These are phyloP conservation scores for Nesidiocoris tenuis DNA, from an alignment of 2,888 invertebrate species.

Conservation along the genomic window DNA sequence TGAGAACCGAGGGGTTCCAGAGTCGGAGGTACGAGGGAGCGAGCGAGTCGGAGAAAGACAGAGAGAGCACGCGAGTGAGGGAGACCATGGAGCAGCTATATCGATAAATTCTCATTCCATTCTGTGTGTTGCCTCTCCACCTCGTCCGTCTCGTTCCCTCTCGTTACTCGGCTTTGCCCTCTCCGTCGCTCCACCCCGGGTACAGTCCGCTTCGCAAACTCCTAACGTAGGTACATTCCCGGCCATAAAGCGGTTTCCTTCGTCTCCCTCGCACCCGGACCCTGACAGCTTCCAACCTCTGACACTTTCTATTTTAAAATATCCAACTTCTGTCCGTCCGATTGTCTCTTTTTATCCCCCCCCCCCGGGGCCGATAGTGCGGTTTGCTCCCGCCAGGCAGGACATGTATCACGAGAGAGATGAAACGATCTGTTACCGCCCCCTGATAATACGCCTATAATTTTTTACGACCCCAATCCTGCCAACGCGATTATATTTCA, in stretches of 20 bases:
- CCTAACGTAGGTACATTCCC: slow-evolving; percentile 32
- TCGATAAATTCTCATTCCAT: slow-evolving; percentile 50
- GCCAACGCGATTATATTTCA: background rate
- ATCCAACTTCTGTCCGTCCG: slow-evolving; percentile 16
- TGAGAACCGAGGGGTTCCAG: background rate
- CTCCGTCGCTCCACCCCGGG: slow-evolving; percentile 38
- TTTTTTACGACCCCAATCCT: background rate
- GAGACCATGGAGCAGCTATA: slow-evolving; percentile 46
- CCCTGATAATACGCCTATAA: background rate
- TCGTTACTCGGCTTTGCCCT: slow-evolving; percentile 11
- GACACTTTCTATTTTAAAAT: slow-evolving; percentile 42
- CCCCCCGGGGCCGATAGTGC: background rate
- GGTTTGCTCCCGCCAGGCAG: background rate
- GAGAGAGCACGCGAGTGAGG: slow-evolving; percentile 38
- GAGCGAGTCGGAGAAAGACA: background rate
- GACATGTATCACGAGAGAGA: background rate
- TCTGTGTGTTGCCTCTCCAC: slow-evolving; percentile 45
- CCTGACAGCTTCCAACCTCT: slow-evolving; percentile 19
- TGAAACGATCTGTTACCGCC: background rate
- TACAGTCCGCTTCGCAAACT: slow-evolving; percentile 43
- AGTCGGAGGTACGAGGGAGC: background rate
- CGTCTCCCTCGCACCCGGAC: slow-evolving; percentile 27
- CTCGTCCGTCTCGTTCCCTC: slow-evolving; percentile 47
- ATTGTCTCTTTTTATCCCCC: background rate
- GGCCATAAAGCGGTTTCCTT: slow-evolving; percentile 37